Conservation (phyloP, 2,888 invertebrate genomes). For the Hydraecia micacea region DNA sequence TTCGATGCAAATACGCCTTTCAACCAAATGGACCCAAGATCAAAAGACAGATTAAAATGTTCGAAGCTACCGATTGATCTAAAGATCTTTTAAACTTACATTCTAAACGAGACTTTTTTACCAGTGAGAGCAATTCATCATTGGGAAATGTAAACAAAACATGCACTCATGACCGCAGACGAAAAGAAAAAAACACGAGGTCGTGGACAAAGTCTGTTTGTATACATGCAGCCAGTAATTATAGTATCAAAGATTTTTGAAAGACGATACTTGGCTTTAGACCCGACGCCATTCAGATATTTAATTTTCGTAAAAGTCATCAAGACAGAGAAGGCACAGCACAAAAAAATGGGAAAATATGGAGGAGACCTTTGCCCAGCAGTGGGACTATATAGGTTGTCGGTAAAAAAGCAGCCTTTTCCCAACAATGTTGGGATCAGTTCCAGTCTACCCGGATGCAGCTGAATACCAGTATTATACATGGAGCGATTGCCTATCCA, state of each 20-base stretch:
- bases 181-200: not conserved
- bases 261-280: not conserved
- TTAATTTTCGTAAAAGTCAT: not conserved
- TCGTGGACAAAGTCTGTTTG: constrained; percentile 32
- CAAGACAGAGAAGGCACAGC: too few relatives aligned
- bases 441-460: not conserved
- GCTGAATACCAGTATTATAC: not conserved
- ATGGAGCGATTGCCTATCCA: not conserved
- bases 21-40: too few relatives aligned
- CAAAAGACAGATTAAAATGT: constrained; percentile 17
- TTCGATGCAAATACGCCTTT: too few relatives aligned
- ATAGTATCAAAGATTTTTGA: constrained; percentile 10
- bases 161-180: not conserved
- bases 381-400: too few relatives aligned
- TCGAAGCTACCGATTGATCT: constrained; percentile 4
- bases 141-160: constrained; percentile 34
- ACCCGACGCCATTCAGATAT: not conserved
- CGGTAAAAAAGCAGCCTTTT: not conserved
- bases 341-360: too few relatives aligned
- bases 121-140: not conserved
- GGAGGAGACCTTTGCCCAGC: too few relatives aligned
- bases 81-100: constrained; percentile 7
- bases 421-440: not conserved
- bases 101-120: too few relatives aligned
- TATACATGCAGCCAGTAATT: constrained; percentile 17